Evolutionary conservation across 2,113 vertebrate species (phyloP).

Genomic region (Zingel zingel): DNA sequence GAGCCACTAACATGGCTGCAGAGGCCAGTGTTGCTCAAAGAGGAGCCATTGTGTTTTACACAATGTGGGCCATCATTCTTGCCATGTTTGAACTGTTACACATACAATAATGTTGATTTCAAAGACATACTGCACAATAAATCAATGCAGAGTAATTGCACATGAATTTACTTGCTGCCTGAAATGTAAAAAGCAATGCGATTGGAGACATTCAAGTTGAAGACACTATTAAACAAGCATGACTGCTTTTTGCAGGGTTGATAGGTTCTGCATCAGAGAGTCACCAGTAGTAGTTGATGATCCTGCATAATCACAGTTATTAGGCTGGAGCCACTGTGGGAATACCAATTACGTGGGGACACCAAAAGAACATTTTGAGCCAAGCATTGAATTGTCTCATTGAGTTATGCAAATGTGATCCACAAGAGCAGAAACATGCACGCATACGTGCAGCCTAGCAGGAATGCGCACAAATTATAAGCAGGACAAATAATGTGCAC

Average conservation of each 20-base stretch:
- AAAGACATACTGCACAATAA: neutral
- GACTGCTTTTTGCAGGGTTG: neutral
- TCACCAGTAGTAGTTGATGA: conserved; percentile 26
- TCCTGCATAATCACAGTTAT: conserved; percentile 61
- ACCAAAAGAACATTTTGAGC: conserved; percentile 54
- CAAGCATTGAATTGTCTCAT: conserved; percentile 41
- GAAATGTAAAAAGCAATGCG: neutral
- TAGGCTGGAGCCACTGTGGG: conserved; percentile 37
- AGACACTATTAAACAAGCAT: conserved; percentile 30
- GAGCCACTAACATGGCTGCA: neutral
- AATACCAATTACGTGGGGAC: conserved; percentile 56
- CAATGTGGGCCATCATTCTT: neutral
- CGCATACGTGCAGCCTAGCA: conserved; percentile 11
- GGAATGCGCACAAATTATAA: conserved; percentile 14
- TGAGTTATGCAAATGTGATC: conserved; percentile 60
- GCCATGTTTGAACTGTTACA: neutral
- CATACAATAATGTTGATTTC: neutral
- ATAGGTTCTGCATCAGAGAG: conserved; percentile 27
- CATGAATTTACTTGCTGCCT: neutral
- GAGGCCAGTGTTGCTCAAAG: neutral
- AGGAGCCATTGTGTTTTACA: neutral
- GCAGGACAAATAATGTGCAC: neutral
- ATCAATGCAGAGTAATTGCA: neutral
- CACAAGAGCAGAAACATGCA: conserved; percentile 24
- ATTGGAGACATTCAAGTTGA: neutral